Base-by-base conservation (phyloP, 2,888 invertebrate genomes). In the Lissonota sp. region DNA sequence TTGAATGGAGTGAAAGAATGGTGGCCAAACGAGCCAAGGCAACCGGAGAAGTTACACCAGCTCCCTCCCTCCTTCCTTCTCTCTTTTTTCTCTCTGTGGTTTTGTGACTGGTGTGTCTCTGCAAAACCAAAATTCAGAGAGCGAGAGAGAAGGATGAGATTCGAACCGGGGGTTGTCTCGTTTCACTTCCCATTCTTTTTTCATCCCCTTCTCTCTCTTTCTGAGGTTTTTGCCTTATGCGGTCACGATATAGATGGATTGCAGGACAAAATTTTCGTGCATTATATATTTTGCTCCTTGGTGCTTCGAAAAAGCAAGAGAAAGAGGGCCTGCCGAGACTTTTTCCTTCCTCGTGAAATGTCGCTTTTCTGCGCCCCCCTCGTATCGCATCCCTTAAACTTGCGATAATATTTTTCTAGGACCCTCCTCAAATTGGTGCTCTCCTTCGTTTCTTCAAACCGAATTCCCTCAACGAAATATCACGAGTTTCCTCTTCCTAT, bases 1-100 rank as follows among this genome's bases (percentile, higher is more conserved):
- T 84, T 88, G 88, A 90, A 89, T 90, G 88, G 87, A 81, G 70
- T 76, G 80, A 83, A 90, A 90, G 89, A 90, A 90, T 89, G 89
- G 87, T 70, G 70, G 60, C 84, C 87, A 90, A 90, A 89, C 89
- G 88, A 89, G 86, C 83, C 84, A 80, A 84, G 86, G 87, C 87
- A 79, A 80, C 82, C 77, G 55, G 74, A 79, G 71, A 81, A 60
- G 67, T 81, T 78, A 62, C 66, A 63, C 53, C 39, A 70, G 75
- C 62, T 58, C 63, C 42, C 66, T 55, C 73, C 10, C 39, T 16
- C n/a, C 53, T 53, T 44, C 12, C 51, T 44, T 62, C 26, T 49
- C 57, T 53, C 14, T 60, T 53, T 55, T 71, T 71, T 63, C 74
- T 67, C 55, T 62, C 73, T 78, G 74, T 63, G 79, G 79, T 79